These are phyloP conservation scores for Diprion similis DNA, from an alignment of 1,140 invertebrate species.

Conservation along the genomic window DNA sequence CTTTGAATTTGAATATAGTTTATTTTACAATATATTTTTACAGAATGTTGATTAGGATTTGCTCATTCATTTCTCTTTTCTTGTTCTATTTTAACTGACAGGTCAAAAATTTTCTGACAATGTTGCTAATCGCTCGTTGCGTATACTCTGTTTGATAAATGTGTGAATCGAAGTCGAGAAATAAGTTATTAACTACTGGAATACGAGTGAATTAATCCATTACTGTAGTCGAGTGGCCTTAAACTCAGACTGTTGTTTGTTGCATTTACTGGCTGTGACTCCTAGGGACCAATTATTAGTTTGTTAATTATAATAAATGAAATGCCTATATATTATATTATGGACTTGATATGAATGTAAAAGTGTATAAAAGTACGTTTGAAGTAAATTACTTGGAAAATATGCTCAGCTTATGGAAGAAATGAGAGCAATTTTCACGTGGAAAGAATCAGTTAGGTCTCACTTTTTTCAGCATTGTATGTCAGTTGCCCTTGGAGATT, in stretches of 20 bases:
- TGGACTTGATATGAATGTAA: background rate
- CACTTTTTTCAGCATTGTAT: too few relatives aligned
- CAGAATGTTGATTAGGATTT: too few relatives aligned
- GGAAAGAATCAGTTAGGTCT: background rate
- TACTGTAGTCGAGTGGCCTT: conserved; percentile 50
- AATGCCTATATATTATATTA: conserved; percentile 1
- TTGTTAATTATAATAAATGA: conserved; percentile 25
- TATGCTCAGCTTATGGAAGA: background rate
- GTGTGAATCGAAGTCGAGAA: background rate
- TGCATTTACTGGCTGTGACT: conserved; percentile 64
- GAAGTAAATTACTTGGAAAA: background rate
- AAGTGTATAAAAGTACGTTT: background rate
- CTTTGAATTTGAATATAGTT: too few relatives aligned
- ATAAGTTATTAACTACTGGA: background rate
- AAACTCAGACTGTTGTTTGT: conserved; percentile 55
- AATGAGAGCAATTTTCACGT: background rate
- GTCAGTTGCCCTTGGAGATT: too few relatives aligned
- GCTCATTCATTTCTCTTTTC: too few relatives aligned
- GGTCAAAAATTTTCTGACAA: too few relatives aligned
- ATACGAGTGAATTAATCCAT: conserved; percentile 11
- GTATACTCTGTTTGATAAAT: background rate
- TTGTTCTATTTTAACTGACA: too few relatives aligned
- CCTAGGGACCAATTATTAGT: conserved; percentile 57
- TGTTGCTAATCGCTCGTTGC: too few relatives aligned
- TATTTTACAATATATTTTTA: too few relatives aligned